A percentile compares a stretch with the other conserved stretches of the same genome.
These are phyloP conservation scores for Xanthorhoe designata DNA, from an alignment of 2,888 invertebrate genomes.

Conservation along the genomic window DNA sequence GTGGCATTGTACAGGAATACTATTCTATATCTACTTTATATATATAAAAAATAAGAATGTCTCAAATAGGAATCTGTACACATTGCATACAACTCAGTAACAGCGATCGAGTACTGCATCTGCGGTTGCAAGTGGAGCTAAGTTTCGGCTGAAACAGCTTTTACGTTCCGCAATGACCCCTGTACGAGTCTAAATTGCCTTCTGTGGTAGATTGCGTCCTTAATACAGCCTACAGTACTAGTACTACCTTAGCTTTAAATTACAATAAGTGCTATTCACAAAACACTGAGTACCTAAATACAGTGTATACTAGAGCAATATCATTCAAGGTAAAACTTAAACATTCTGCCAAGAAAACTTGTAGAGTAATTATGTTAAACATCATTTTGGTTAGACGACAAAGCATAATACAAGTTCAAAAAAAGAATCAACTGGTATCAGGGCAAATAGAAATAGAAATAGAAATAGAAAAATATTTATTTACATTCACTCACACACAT, in stretches of 20 bases:
- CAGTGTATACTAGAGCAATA: too few species aligned
- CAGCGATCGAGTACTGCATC: slow-evolving; percentile 24
- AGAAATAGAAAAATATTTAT: too few species aligned
- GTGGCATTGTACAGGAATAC: too few species aligned
- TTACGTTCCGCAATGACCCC: slow-evolving; percentile 41
- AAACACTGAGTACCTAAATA: background rate
- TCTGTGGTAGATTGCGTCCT: slow-evolving; percentile 13
- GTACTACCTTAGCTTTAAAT: slow-evolving; percentile 1
- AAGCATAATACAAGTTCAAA: too few species aligned
- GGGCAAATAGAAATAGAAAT: too few species aligned
- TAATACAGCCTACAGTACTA: background rate
- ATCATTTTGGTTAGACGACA: too few species aligned
- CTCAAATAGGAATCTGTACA: background rate
- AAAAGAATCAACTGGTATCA: too few species aligned
- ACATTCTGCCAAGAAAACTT: too few species aligned
- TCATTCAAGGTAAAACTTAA: too few species aligned
- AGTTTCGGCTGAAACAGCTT: slow-evolving; percentile 40
- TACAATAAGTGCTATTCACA: background rate
- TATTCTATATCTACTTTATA: background rate
- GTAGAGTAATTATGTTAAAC: too few species aligned
- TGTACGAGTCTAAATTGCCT: slow-evolving; percentile 36
- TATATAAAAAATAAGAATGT: background rate
- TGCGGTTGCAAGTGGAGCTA: slow-evolving; percentile 34
- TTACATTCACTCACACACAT: too few species aligned
- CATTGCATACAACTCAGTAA: background rate